phyloP scores from a whole-genome alignment of 2,113 vertebrate species.

The Jacana jacana region DNA sequence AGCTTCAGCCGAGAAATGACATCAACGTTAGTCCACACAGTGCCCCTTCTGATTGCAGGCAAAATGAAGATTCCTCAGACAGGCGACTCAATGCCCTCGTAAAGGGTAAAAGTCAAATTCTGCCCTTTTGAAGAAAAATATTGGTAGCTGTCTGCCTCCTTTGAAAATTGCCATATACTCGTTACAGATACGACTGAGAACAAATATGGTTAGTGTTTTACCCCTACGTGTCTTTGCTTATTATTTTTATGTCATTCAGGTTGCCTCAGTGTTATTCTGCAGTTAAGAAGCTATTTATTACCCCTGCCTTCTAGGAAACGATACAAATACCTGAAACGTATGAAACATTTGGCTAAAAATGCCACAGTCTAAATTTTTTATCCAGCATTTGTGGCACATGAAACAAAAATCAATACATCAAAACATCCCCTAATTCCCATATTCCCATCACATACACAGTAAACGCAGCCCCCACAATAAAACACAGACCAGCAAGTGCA shows the following conservation, averaged over 20 bases:
- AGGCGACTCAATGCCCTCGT: background rate
- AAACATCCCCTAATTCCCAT: background rate
- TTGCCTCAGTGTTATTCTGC: background rate
- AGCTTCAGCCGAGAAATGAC: conserved; percentile 9
- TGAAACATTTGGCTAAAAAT: background rate
- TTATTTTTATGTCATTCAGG: background rate
- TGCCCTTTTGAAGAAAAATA: conserved; percentile 44
- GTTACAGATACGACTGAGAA: background rate
- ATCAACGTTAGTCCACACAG: background rate
- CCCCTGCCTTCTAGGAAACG: background rate
- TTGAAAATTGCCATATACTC: background rate
- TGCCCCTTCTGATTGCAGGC: background rate
- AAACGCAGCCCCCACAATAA: background rate
- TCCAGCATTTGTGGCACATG: background rate
- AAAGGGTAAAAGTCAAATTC: conserved; percentile 64
- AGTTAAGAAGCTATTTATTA: background rate
- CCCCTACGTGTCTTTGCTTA: background rate
- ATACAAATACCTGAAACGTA: background rate
- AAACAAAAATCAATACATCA: background rate
- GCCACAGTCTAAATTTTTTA: background rate
- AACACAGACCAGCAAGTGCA: background rate
- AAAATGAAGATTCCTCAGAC: background rate
- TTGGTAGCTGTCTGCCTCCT: conserved; percentile 4
- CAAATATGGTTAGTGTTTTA: background rate
- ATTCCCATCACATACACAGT: background rate